Conservation (phyloP, 2,888 invertebrate genomes). For the Cheilosia scutellata region DNA sequence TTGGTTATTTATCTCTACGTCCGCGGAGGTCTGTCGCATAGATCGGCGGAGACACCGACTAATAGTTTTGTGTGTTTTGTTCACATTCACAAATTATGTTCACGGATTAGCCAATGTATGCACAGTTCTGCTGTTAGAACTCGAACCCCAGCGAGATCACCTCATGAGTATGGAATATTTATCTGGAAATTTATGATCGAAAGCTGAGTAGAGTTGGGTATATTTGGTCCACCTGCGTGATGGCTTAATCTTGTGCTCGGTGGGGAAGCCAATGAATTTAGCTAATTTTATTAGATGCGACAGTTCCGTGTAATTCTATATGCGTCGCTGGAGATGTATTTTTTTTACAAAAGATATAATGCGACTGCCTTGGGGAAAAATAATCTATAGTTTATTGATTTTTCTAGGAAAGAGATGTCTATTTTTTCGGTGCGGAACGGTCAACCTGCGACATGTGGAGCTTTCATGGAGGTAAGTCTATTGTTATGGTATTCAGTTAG, state of each 20-base stretch:
- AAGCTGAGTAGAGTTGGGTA: conserved; percentile 5
- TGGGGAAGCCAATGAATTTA: conserved; percentile 38
- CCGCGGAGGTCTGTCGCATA: conserved; percentile 21
- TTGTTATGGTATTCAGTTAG: conserved; percentile 14
- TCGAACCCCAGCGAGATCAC: not conserved
- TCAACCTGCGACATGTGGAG: conserved; percentile 1
- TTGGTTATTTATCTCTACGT: conserved; percentile 32
- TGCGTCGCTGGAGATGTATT: not conserved
- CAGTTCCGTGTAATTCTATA: conserved; percentile 22
- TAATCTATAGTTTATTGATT: conserved; percentile 56
- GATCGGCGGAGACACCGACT: conserved; percentile 13
- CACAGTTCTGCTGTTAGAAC: not conserved
- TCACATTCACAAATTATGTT: conserved; percentile 13
- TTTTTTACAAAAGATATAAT: conserved; percentile 19
- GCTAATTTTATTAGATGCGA: conserved; percentile 47
- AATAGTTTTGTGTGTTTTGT: conserved; percentile 29
- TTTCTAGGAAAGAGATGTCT: conserved; percentile 9
- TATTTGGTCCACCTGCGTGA: conserved; percentile 7
- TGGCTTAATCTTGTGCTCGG: conserved; percentile 37
- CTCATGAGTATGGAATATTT: conserved; percentile 27
- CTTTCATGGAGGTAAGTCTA: conserved; percentile 23
- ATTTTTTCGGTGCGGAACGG: not conserved
- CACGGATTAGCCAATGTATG: conserved; percentile 24
- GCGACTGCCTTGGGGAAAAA: conserved; percentile 13
- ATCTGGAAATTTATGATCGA: conserved; percentile 43